Base-by-base conservation (phyloP, 2,888 invertebrate species). In the Sthenelais limicola region DNA sequence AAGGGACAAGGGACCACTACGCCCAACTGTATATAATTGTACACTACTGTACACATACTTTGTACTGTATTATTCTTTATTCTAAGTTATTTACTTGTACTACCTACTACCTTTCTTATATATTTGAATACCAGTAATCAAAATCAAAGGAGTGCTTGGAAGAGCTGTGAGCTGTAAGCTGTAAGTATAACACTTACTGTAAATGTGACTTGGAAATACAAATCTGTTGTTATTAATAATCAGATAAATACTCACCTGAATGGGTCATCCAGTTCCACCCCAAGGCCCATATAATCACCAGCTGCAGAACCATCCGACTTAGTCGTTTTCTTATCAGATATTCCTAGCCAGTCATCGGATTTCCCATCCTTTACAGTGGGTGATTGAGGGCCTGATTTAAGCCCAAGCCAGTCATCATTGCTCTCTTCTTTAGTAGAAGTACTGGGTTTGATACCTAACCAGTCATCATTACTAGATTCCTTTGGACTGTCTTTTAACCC, bases 251-350 rank as follows among this genome's bases (percentile, higher is more conserved):
- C 30, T 33, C 21, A 43, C 30, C 24, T 38, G 15, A 49, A 33
- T 1, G 49, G 35, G n/a, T 66, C 51, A 43, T 72, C 72, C 7
- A 81, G 72, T 58, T 81, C 83, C 18, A 76, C 77, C 24, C 81
- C 82, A 21, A 82, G 77, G 5, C 80, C 81, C 3, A 83, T 74
- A 66, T 82, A 82, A 70, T 82, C 81, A 5, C 66, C 66, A 3
- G 56, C 56, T 28, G 56, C 26, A 18, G 56, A 56, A 28, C 33
- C 56, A 32, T 56, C 33, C 32, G 26, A 26, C 24, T n/a, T n/a
- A 4, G 48, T 48, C 3, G 12, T 56, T 15, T 18, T 54, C 33
- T 56, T 56, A n/a, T 56, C 56, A 4, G 56, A 28, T 1, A 12
- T 21, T 18, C 69, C 52, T 3, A 69, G 52, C 69, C 69, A 69